Percentiles rank a stretch among this genome's conserved stretches.
Conservation (phyloP, 2,113 vertebrate genomes). For the Laterallus jamaicensis region DNA sequence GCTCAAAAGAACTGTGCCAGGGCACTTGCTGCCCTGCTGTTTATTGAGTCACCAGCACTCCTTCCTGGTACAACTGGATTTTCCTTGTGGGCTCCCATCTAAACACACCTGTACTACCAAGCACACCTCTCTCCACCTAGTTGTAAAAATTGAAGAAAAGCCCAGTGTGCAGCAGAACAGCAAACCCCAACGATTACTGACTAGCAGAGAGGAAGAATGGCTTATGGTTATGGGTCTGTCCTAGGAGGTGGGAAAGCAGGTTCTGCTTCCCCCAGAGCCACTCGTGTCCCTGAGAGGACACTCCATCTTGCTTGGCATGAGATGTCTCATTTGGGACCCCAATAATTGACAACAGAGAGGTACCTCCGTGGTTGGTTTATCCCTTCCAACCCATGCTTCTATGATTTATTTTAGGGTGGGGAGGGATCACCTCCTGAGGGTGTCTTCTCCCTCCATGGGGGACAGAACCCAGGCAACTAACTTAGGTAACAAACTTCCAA, state of each 20-base stretch:
- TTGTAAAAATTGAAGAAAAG: neutral
- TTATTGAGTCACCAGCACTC: neutral
- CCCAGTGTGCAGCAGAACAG: neutral
- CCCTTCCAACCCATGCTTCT: no score
- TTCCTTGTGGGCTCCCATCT: neutral
- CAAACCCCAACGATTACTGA: neutral
- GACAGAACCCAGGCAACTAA: neutral
- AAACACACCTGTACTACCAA: neutral
- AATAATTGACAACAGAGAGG: neutral
- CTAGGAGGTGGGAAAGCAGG: rapidly evolving
- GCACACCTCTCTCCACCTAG: neutral
- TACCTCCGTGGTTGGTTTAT: neutral
- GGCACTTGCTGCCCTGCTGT: neutral
- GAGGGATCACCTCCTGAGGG: neutral
- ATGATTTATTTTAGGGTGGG: neutral
- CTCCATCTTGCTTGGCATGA: neutral
- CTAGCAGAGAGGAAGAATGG: neutral
- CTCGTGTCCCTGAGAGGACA: neutral
- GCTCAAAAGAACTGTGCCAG: neutral
- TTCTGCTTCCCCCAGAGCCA: neutral
- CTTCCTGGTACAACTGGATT: slow-evolving; percentile 8
- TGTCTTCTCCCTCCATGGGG: neutral
- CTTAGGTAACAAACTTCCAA: neutral
- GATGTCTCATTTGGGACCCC: neutral
- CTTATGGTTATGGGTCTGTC: neutral